Evolutionary conservation across 2,797 vertebrate genomes (phyloP).

Genomic region (Channa striata): DNA sequence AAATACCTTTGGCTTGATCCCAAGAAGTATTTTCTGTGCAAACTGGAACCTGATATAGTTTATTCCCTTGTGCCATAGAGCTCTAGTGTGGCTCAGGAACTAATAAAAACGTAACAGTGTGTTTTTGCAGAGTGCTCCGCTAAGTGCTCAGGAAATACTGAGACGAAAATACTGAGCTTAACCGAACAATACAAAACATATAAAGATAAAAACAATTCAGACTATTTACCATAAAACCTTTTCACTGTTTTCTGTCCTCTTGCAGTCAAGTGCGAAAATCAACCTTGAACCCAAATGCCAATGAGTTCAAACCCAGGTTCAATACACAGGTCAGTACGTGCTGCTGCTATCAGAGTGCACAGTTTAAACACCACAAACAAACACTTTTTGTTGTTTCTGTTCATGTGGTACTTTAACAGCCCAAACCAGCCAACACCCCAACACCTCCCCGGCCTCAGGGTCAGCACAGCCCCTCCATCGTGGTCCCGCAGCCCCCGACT

Average conservation of each 20-base stretch:
- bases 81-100: no score
- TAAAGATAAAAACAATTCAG: background rate
- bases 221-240: background rate
- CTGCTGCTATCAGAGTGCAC: background rate
- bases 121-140: no score
- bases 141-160: background rate
- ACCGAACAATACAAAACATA: background rate
- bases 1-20: background rate
- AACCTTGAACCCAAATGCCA: constrained; percentile 97
- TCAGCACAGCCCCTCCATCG: constrained; percentile 97
- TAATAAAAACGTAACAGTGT: no score
- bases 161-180: no score
- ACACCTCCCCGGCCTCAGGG: constrained; percentile 96
- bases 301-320: constrained; percentile 98
- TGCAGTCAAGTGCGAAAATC: constrained; percentile 98
- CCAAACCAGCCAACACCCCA: constrained; percentile 97
- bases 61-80: no score
- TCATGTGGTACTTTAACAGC: constrained; percentile 77
- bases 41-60: no score
- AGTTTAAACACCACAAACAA: background rate
- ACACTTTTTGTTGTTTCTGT: background rate
- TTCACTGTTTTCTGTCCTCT: constrained; percentile 33
- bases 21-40: background rate
- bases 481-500: constrained; percentile 94
- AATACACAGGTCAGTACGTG: constrained; percentile 88